A percentile compares a stretch with the other conserved stretches of the same genome.
These are phyloP conservation scores for Caenorhabditis zanzibari DNA, from an alignment of 2,888 invertebrate genomes.

Conservation along the genomic window DNA sequence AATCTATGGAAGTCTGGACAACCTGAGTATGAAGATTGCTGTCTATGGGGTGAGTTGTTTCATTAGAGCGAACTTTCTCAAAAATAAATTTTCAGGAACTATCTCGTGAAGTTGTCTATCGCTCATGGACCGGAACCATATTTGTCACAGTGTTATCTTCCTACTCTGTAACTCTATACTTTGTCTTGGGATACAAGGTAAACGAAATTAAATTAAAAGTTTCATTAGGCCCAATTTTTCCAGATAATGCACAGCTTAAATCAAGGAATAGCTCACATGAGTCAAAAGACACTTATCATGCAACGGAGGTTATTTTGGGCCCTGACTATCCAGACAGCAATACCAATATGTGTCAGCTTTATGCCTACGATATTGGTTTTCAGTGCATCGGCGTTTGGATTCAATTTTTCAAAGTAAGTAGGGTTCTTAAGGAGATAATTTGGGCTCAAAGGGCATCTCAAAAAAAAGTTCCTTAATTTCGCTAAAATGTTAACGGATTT, in stretches of 20 bases:
- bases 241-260: not conserved
- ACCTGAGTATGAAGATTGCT: not conserved
- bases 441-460: no score
- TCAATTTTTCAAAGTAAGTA: not conserved
- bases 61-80: not conserved
- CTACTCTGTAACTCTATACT: constrained; percentile 18
- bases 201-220: not conserved
- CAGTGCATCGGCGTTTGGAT: not conserved
- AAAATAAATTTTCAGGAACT: constrained; percentile 8
- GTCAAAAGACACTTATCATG: constrained; percentile 14
- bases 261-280: constrained; percentile 7
- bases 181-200: constrained; percentile 20
- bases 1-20: not conserved
- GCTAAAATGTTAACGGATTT: no score
- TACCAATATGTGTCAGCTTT: constrained; percentile 11
- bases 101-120: not conserved
- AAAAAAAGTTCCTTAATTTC: no score
- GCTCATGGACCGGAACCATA: not conserved
- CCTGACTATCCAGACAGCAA: not conserved
- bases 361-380: not conserved
- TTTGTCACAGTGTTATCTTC: not conserved
- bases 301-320: constrained; percentile 4
- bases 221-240: not conserved
- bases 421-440: no score
- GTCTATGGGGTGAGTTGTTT: not conserved